A percentile compares a stretch with the other conserved stretches of the same genome.
Evolutionary conservation across 2,113 vertebrate species (phyloP).

Genomic region (Corythaixoides concolor): DNA sequence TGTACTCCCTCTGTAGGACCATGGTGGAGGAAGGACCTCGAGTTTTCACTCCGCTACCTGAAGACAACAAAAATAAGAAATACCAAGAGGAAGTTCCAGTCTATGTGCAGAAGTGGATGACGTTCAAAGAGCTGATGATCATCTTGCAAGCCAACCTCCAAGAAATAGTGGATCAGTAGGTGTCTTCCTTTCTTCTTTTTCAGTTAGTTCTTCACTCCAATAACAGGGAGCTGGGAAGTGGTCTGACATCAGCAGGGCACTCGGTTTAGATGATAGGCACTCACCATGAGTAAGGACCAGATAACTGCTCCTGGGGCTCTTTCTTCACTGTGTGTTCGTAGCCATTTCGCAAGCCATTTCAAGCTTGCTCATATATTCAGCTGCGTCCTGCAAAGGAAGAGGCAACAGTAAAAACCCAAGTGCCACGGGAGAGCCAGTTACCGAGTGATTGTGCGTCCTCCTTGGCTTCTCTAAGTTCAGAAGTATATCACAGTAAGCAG

Average conservation of each 20-base stretch:
- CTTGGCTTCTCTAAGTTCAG: too few relatives aligned
- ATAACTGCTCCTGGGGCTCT: background rate
- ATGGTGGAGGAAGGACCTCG: constrained; percentile 90
- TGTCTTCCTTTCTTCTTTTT: background rate
- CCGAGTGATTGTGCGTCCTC: background rate
- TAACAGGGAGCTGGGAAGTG: background rate
- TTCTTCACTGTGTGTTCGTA: background rate
- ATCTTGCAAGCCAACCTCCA: constrained; percentile 90
- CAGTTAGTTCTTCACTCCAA: background rate
- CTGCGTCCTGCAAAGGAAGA: background rate
- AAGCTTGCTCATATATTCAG: background rate
- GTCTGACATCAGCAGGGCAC: background rate
- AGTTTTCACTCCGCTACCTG: constrained; percentile 87
- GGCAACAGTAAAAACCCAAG: background rate
- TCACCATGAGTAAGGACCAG: accelerated
- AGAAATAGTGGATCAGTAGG: constrained; percentile 92
- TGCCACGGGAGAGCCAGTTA: background rate
- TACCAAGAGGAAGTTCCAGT: constrained; percentile 92
- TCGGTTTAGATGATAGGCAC: background rate
- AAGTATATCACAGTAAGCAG: background rate
- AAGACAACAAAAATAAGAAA: constrained; percentile 85
- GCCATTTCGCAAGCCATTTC: too few relatives aligned
- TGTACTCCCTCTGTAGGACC: constrained; percentile 86
- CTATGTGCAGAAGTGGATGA: constrained; percentile 89
- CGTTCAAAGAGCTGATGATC: constrained; percentile 89